Evolutionary conservation across 2,888 invertebrate genomes (phyloP).

Genomic region (Onchidella celtica): DNA sequence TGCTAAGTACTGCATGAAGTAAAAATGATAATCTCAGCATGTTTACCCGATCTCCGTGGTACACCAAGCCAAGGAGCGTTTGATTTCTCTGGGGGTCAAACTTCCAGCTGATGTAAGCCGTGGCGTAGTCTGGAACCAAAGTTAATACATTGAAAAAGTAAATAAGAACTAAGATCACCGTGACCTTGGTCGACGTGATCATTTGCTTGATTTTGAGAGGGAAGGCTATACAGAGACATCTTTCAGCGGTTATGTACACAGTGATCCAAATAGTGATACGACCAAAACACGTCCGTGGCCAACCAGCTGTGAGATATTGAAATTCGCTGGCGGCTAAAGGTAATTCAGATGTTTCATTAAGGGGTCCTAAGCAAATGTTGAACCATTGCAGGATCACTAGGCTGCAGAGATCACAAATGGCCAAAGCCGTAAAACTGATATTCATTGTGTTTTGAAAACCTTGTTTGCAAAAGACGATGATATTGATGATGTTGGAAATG

Average conservation of each 20-base stretch:
- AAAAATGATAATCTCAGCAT: too few species aligned
- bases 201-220: slow-evolving; percentile 11
- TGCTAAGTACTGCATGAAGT: too few species aligned
- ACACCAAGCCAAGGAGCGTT: too few species aligned
- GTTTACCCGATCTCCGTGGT: too few species aligned
- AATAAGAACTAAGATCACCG: too few species aligned
- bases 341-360: background rate
- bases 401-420: background rate
- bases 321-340: background rate
- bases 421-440: background rate
- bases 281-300: background rate
- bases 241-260: background rate
- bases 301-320: background rate
- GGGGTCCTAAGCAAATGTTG: background rate
- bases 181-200: background rate
- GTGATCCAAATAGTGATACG: background rate
- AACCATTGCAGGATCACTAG: background rate
- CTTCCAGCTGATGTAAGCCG: too few species aligned
- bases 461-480: too few species aligned
- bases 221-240: slow-evolving; percentile 5
- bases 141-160: too few species aligned
- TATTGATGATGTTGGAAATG: too few species aligned
- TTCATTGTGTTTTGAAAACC: too few species aligned
- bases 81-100: too few species aligned
- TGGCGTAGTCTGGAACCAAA: too few species aligned